These are phyloP conservation scores for Lophius americanus DNA, from an alignment of 2,797 vertebrate species.

Conservation along the genomic window DNA sequence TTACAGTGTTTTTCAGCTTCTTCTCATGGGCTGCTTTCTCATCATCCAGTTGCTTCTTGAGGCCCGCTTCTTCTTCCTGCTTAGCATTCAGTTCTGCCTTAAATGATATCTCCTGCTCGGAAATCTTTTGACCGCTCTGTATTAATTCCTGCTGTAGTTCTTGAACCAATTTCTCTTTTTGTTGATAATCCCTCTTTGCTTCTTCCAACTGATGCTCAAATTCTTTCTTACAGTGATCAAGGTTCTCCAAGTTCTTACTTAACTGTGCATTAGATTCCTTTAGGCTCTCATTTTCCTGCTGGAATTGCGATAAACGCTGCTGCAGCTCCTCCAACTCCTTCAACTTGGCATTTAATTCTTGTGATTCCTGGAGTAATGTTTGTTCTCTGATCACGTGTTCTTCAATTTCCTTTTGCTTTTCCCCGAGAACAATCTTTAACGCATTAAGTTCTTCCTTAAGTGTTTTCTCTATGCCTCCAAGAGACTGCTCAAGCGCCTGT, in stretches of 20 bases:
- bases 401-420: constrained; percentile 84
- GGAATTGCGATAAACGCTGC: constrained; percentile 71
- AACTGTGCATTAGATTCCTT: constrained; percentile 70
- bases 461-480: constrained; percentile 82
- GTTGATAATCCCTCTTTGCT: constrained; percentile 75
- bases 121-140: constrained; percentile 74
- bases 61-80: constrained; percentile 75
- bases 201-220: constrained; percentile 79
- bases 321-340: constrained; percentile 81
- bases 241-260: constrained; percentile 72
- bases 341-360: constrained; percentile 73
- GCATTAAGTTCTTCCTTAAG: constrained; percentile 87
- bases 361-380: constrained; percentile 76
- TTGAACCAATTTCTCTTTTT: constrained; percentile 79
- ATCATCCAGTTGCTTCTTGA: constrained; percentile 82
- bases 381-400: constrained; percentile 75
- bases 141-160: constrained; percentile 77
- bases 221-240: constrained; percentile 77
- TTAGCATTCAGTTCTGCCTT: constrained; percentile 74
- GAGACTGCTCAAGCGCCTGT: constrained; percentile 81
- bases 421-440: constrained; percentile 82
- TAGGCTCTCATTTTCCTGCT: constrained; percentile 79
- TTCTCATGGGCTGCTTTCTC: constrained; percentile 80
- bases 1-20: constrained; percentile 77
- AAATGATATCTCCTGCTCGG: constrained; percentile 82